phyloP scores from a whole-genome alignment of 2,888 invertebrate species.

The Cataglyphis altisquamis region DNA sequence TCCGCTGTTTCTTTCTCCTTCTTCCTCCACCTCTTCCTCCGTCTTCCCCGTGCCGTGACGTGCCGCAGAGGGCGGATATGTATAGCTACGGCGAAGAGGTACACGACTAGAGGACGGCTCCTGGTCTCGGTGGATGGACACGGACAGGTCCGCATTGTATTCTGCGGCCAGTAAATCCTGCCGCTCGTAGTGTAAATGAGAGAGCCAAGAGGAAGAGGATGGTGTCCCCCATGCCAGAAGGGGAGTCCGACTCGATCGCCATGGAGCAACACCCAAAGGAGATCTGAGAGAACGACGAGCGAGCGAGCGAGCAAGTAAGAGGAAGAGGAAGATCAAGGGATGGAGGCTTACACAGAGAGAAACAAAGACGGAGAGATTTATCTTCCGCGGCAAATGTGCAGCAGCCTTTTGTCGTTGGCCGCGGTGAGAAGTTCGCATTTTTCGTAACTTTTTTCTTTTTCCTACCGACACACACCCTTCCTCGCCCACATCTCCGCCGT shows the following conservation, averaged over 20 bases:
- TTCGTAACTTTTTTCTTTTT: conserved; percentile 70
- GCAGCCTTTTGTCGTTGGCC: conserved; percentile 83
- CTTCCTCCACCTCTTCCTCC: conserved; percentile 38
- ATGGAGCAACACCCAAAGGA: conserved; percentile 47
- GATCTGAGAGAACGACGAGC: conserved; percentile 12
- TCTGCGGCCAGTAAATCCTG: conserved; percentile 85
- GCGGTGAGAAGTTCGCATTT: conserved; percentile 75
- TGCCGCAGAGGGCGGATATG: conserved; percentile 72
- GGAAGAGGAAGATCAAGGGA: conserved; percentile 37
- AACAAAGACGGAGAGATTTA: conserved; percentile 83
- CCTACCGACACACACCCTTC: conserved; percentile 31
- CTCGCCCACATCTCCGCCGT: not conserved
- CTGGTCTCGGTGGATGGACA: conserved; percentile 84
- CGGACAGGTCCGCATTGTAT: conserved; percentile 86
- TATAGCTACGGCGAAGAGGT: conserved; percentile 80
- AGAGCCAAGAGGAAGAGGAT: conserved; percentile 75
- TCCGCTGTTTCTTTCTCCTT: conserved; percentile 59
- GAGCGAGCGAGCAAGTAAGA: conserved; percentile 24
- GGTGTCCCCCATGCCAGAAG: conserved; percentile 64
- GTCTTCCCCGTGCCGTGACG: conserved; percentile 65
- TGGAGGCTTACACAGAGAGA: conserved; percentile 32
- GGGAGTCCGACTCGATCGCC: conserved; percentile 47
- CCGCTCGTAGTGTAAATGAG: conserved; percentile 85
- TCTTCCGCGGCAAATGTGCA: conserved; percentile 76
- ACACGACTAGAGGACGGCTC: conserved; percentile 80